Evolutionary conservation across 2,888 invertebrate species (phyloP), one percentile per base, ranked within the genome.

Genomic region (Scaeva pyrastri): DNA sequence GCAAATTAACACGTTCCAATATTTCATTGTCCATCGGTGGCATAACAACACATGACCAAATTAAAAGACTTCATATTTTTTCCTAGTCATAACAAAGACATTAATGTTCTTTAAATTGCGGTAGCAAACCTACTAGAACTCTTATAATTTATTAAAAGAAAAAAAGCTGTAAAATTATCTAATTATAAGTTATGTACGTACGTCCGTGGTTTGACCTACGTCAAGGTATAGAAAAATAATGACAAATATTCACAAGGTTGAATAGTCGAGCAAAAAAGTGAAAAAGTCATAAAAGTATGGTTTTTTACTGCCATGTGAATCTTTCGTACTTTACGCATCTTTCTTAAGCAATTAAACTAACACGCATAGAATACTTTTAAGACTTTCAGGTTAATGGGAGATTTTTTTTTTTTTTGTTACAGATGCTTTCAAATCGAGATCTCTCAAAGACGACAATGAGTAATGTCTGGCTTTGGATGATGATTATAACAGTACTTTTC

Each of bases 341-440:
- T 45, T 7, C 60, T 26, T 55, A 10, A 23, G 48, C 31, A 60
- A 66, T 78, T 73, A 68, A 52, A 45, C 50, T 48, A 41, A 21
- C 64, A 72, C 43, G 55, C 71, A 50, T 31, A 71, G 19, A 41
- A 14, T n/a, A 26, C 31, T 21, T 31, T 19, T 11, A 19, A 66
- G 26, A 2, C 39, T 26, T 50, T 50, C 12, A 62, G 39, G 31
- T 64, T 55, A 39, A 66, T 55, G 16, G 19, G 26, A 56, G 21
- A 64, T 23, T 70, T 71, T 43, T 84, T 71, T 43, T 84, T 88
- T 91, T 48, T 36, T 58, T 58, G 6, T 66, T 90, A 85, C 89
- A 91, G 91, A 89, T 90, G 88, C 89, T 89, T 79, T 89, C 88
- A 88, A 89, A 89, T 71, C 88, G 89, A 86, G 21, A 68, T 72